These are phyloP conservation scores for Gnathonemus echidnorhynchus DNA, from an alignment of 2,113 vertebrate genomes.

Conservation along the genomic window DNA sequence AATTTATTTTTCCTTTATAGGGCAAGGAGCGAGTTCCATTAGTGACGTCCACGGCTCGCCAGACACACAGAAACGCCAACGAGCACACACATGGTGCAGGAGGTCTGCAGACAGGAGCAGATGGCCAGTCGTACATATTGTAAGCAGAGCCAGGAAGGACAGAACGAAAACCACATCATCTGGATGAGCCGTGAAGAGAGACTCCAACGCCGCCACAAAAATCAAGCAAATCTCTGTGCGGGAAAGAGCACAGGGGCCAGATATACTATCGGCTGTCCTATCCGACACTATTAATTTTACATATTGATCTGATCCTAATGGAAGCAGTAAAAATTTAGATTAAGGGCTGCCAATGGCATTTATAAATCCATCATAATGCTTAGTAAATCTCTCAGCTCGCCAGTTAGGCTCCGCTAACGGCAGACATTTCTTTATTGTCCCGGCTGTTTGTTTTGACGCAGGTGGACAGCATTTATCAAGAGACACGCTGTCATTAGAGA, in stretches of 20 bases:
- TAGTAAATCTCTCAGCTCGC: slow-evolving; percentile 27
- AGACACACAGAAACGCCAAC: not conserved
- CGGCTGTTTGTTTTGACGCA: not conserved
- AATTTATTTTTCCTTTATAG: not conserved
- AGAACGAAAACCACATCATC: not conserved
- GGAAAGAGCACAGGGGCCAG: not conserved
- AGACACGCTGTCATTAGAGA: not conserved
- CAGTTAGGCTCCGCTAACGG: slow-evolving; percentile 23
- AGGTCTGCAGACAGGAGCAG: not conserved
- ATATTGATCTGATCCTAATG: slow-evolving; percentile 53
- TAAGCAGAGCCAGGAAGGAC: not conserved
- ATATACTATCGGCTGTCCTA: slow-evolving; percentile 29
- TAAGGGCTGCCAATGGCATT: slow-evolving; percentile 37
- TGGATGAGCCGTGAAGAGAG: not conserved
- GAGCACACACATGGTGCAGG: not conserved
- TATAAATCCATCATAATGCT: slow-evolving; percentile 37
- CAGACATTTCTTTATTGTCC: not conserved
- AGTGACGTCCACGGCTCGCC: not conserved
- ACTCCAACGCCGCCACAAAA: not conserved
- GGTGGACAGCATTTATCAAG: slow-evolving; percentile 14
- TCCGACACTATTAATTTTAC: slow-evolving; percentile 36
- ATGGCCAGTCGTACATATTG: not conserved
- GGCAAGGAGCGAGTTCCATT: not conserved
- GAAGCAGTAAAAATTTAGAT: slow-evolving; percentile 51
- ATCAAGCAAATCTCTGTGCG: not conserved